These are phyloP conservation scores for Spizella passerina DNA, from an alignment of 2,797 vertebrate species.

Conservation along the genomic window DNA sequence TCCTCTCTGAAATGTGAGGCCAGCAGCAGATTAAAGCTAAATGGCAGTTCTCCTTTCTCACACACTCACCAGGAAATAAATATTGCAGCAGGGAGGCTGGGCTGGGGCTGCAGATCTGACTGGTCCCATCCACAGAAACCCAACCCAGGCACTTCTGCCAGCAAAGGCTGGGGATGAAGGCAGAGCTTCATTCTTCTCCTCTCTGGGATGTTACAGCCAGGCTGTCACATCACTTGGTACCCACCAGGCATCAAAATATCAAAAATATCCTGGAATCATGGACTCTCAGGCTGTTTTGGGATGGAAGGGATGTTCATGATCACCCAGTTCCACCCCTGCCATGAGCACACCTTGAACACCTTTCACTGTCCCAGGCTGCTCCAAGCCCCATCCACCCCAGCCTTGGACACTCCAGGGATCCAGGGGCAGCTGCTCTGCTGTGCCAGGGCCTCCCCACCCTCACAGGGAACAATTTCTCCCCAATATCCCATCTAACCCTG, in stretches of 20 bases:
- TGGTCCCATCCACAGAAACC: not conserved
- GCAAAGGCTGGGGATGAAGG: not conserved
- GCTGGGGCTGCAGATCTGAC: not conserved
- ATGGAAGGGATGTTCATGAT: not conserved
- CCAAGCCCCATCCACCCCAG: accelerated
- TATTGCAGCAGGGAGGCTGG: not conserved
- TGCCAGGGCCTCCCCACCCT: not conserved
- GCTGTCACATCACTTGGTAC: accelerated
- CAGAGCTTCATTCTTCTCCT: not conserved
- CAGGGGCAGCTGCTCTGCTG: not conserved
- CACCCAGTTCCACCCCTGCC: not conserved
- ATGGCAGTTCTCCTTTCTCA: not conserved
- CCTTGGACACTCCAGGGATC: not conserved
- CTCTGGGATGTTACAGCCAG: not conserved
- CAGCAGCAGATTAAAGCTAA: not conserved
- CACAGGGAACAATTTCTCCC: not conserved
- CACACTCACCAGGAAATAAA: not conserved
- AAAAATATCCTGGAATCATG: not conserved
- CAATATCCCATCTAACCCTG: not conserved
- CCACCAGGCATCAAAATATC: not conserved
- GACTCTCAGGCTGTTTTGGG: not conserved
- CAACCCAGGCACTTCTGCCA: not conserved
- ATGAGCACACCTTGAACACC: not conserved
- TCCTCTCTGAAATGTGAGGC: not conserved
- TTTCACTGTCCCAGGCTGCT: accelerated